Base-by-base conservation (phyloP, 2,888 invertebrate genomes). In the Aquatica leii region DNA sequence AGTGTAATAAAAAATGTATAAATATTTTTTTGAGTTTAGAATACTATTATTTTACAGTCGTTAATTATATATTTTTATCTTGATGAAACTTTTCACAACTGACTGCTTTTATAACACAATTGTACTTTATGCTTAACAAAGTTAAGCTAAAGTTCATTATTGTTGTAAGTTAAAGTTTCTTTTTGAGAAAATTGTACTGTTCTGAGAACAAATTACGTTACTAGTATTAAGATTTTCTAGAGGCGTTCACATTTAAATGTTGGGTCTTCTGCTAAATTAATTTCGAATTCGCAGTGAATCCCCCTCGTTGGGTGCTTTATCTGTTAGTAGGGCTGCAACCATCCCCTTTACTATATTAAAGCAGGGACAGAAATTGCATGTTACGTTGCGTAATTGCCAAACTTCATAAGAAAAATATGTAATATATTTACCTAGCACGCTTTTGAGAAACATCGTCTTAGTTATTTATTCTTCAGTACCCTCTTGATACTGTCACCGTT, bases 251-350 rank as follows among this genome's bases (percentile, higher is more conserved):
- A 71, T 71, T 71, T 74, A 74, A 75, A 73, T 68, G 71, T 69
- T 74, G 71, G 72, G 71, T 73, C 76, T 77, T 77, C 74, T 74
- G 72, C 75, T 73, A 77, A 77, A 78, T 78, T 78, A 78, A 77
- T 76, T 77, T 76, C 71, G 73, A 72, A 76, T 77, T 74, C 76
- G 73, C 75, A 71, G 71, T 66, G 66, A 69, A 68, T 73, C 72
- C 73, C 62, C 59, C 65, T 52, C 59, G 59, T 37, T 31, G 61
- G 57, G 59, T 43, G 69, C 66, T 59, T 69, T 70, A 68, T 68
- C 66, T 68, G 57, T 63, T 68, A 63, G 64, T 59, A 66, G 71
- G 72, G 71, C 61, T 56, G 60, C 60, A 60, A 66, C 69, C 66
- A 65, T 65, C 66, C 64, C 60, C n/a, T 62, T 52, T 65, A 64